phyloP scores from a whole-genome alignment of 2,888 invertebrate genomes.

The Aplocera efformata region DNA sequence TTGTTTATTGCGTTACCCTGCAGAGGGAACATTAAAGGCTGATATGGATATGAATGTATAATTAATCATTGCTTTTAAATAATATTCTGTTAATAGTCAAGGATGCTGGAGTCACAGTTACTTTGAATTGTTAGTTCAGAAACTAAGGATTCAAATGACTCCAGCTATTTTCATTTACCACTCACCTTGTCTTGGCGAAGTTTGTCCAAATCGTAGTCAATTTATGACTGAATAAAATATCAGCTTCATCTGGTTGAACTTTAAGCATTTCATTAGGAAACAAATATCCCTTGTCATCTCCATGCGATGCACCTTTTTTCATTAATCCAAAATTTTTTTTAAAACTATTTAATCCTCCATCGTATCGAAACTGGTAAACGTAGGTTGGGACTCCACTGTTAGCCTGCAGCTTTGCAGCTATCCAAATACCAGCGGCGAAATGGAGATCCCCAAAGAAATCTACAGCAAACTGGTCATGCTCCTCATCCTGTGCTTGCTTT shows the following conservation, averaged over 20 bases:
- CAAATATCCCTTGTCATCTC: slow-evolving; percentile 41
- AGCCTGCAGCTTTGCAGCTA: slow-evolving; percentile 33
- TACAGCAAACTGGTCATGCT: slow-evolving; percentile 33
- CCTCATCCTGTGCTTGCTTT: slow-evolving; percentile 29
- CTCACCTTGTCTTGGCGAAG: slow-evolving; percentile 54
- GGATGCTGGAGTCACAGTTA: too few species aligned
- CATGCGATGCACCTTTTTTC: slow-evolving; percentile 44
- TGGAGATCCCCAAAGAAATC: slow-evolving; percentile 51
- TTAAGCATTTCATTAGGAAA: slow-evolving; percentile 13
- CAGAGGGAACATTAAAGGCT: too few species aligned
- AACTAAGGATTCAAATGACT: too few species aligned
- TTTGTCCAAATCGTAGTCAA: slow-evolving; percentile 52
- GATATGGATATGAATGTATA: too few species aligned
- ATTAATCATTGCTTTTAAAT: too few species aligned
- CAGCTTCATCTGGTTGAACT: slow-evolving; percentile 24
- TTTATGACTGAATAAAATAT: slow-evolving; percentile 32
- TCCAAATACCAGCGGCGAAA: slow-evolving; percentile 42
- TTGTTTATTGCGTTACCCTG: too few species aligned
- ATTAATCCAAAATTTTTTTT: slow-evolving; percentile 33
- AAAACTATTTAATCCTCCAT: slow-evolving; percentile 40
- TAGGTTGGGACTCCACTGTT: slow-evolving; percentile 34
- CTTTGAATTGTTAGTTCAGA: too few species aligned
- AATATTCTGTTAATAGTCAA: too few species aligned
- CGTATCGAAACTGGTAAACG: slow-evolving; percentile 48
- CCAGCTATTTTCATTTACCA: too few species aligned